These are phyloP conservation scores for Ooceraea biroi DNA, from an alignment of 1,140 invertebrate species.

Conservation along the genomic window DNA sequence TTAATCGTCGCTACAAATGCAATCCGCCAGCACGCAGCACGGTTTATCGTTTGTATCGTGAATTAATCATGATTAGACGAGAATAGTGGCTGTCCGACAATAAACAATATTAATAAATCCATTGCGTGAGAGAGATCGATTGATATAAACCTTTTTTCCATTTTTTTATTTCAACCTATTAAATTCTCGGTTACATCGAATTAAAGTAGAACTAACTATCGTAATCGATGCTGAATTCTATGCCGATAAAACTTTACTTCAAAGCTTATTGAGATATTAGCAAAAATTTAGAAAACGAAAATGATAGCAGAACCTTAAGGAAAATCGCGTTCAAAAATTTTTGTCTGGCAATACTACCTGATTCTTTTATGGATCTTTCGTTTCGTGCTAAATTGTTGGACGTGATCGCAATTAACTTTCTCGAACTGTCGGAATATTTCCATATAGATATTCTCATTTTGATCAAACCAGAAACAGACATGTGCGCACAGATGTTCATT, in stretches of 20 bases:
- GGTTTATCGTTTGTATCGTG: constrained; percentile 47
- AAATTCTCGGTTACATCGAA: not conserved
- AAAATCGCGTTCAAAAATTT: not conserved
- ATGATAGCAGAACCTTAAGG: no score
- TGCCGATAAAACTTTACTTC: no score
- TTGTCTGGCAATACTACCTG: not conserved
- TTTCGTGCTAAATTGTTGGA: not conserved
- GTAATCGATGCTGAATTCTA: no score
- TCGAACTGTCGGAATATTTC: not conserved
- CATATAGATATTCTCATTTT: not conserved
- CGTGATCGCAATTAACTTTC: not conserved
- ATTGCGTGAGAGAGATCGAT: not conserved
- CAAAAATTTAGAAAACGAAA: no score
- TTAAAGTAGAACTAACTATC: no score
- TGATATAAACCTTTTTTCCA: not conserved
- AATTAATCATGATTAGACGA: constrained; percentile 49
- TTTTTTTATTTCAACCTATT: not conserved
- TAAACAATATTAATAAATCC: constrained; percentile 46
- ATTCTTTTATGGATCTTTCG: not conserved
- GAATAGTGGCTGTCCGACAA: not conserved
- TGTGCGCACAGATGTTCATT: constrained; percentile 11
- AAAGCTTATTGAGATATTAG: no score
- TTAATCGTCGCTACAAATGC: constrained; percentile 58
- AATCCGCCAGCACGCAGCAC: constrained; percentile 6
- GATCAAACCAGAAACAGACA: not conserved